A percentile compares a stretch with the other conserved stretches of the same genome.
Conservation (phyloP, 1,140 invertebrate genomes). For the Trissolcus basalis region DNA sequence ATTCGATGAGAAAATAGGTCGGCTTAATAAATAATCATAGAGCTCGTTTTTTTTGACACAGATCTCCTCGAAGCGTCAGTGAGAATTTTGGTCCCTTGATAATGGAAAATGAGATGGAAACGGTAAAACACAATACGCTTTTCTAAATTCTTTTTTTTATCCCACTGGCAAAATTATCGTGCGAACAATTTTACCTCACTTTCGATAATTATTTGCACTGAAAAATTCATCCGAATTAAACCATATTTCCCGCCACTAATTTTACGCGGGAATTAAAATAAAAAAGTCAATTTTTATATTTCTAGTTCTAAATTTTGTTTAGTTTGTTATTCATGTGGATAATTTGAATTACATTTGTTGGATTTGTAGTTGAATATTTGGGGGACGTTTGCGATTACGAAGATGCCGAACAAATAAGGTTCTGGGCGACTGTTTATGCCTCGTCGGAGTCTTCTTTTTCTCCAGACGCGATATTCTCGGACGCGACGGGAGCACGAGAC, state of each 20-base stretch:
- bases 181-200: not conserved
- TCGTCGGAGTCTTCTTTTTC: not conserved
- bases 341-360: too few relatives aligned
- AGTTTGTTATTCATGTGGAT: too few relatives aligned
- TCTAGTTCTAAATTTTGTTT: too few relatives aligned
- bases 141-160: constrained; percentile 9
- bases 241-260: too few relatives aligned
- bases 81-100: constrained; percentile 6
- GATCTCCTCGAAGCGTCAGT: constrained; percentile 12
- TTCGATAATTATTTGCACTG: not conserved
- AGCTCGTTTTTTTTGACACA: constrained; percentile 29
- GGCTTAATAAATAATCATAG: constrained; percentile 20
- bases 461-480: constrained; percentile 3
- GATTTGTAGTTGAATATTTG: not conserved
- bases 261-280: too few relatives aligned
- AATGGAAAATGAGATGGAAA: not conserved
- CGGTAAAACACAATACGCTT: constrained; percentile 10
- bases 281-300: too few relatives aligned
- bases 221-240: too few relatives aligned
- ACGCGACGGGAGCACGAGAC: constrained; percentile 2
- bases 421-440: not conserved
- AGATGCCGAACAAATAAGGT: constrained; percentile 5
- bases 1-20: constrained; percentile 40
- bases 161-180: not conserved
- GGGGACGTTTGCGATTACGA: constrained; percentile 11